Conservation (phyloP, 2,888 invertebrate species). For the Tinea semifulvella region DNA sequence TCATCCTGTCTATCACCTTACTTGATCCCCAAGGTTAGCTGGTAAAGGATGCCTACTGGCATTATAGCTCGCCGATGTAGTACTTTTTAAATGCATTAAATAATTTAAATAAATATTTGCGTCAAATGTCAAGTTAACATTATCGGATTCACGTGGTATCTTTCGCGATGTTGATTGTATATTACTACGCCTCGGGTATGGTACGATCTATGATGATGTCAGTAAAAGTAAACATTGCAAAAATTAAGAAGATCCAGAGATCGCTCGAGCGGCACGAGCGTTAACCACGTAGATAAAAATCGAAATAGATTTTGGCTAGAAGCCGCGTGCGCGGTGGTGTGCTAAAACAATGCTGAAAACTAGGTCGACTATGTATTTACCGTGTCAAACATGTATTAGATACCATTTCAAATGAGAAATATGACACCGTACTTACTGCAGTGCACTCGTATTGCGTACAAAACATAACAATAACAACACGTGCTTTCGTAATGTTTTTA, state of each 20-base stretch:
- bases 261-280: conserved; percentile 35
- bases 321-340: conserved; percentile 42
- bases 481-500: no score
- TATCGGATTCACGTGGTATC: background rate
- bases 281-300: conserved; percentile 49
- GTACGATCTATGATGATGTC: background rate
- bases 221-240: conserved; percentile 45
- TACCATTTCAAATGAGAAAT: conserved; percentile 27
- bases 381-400: conserved; percentile 39
- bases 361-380: conserved; percentile 56
- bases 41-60: no score
- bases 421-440: background rate
- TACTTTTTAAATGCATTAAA: no score
- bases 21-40: no score
- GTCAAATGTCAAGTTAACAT: conserved; percentile 1
- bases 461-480: no score
- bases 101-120: no score
- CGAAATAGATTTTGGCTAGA: conserved; percentile 59
- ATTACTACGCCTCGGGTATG: conserved; percentile 2
- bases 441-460: no score
- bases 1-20: no score
- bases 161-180: background rate
- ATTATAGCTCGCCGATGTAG: no score
- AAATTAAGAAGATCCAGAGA: conserved; percentile 37
- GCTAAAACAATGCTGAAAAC: conserved; percentile 53